Percentiles rank a stretch among this genome's conserved stretches.
Evolutionary conservation across 2,888 invertebrate genomes (phyloP).

Genomic region (Meteorus cinctellus): DNA sequence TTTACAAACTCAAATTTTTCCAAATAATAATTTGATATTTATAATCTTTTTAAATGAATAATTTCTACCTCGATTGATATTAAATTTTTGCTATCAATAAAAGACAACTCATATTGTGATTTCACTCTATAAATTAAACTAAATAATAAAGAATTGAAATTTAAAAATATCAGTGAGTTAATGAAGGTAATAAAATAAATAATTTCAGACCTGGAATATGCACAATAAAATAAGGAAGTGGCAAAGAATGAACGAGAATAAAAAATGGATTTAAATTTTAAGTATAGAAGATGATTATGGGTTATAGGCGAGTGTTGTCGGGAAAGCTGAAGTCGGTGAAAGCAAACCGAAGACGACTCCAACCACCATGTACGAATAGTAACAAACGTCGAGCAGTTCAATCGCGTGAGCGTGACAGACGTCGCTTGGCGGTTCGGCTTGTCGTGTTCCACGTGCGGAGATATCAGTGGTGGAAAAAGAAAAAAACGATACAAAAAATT

Average conservation of each 20-base stretch:
- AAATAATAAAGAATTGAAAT: neutral
- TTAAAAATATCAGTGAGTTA: no score
- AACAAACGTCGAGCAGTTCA: slow-evolving; percentile 3
- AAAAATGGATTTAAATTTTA: neutral
- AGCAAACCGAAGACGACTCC: slow-evolving; percentile 60
- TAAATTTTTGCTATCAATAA: no score
- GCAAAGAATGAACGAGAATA: neutral
- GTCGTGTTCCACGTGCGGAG: slow-evolving; percentile 58
- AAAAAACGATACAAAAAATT: neutral
- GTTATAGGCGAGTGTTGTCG: slow-evolving; percentile 53
- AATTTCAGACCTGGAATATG: no score
- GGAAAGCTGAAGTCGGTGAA: slow-evolving; percentile 71
- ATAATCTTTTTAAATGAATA: no score
- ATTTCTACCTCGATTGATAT: no score
- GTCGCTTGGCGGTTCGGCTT: slow-evolving; percentile 53
- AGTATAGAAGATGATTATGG: slow-evolving; percentile 35
- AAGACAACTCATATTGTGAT: no score
- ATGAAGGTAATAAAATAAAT: no score
- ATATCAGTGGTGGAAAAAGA: neutral
- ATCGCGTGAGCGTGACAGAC: slow-evolving; percentile 39
- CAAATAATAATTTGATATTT: no score
- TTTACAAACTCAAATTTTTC: no score
- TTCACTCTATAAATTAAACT: neutral
- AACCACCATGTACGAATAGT: slow-evolving; percentile 6
- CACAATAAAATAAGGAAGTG: neutral